Evolutionary conservation across 1,140 invertebrate species (phyloP).

Genomic region (Pantala flavescens): DNA sequence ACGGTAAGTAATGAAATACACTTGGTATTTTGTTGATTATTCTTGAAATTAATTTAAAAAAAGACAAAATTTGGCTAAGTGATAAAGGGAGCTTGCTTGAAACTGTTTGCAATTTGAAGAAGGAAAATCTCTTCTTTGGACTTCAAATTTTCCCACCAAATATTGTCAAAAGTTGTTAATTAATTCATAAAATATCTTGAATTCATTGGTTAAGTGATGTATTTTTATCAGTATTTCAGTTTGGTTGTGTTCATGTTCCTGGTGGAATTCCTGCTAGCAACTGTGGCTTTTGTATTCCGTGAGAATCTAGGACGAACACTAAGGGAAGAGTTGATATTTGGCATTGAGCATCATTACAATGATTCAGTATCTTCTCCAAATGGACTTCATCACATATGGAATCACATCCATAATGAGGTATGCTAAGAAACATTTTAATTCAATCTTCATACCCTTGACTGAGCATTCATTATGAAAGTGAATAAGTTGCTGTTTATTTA

Average conservation of each 20-base stretch:
- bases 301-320: constrained; percentile 52
- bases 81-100: too few species aligned
- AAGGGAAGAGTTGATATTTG: constrained; percentile 53
- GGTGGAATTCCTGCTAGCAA: constrained; percentile 64
- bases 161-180: too few species aligned
- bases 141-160: too few species aligned
- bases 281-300: constrained; percentile 65
- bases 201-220: too few species aligned
- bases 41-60: too few species aligned
- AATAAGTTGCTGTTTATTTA: too few species aligned
- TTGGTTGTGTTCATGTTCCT: constrained; percentile 70
- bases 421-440: constrained; percentile 22
- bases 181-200: too few species aligned
- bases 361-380: constrained; percentile 37
- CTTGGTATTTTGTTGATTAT: neutral
- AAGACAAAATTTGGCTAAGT: too few species aligned
- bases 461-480: neutral
- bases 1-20: constrained; percentile 43
- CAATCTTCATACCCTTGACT: constrained; percentile 19
- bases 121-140: too few species aligned
- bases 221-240: constrained; percentile 60
- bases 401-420: constrained; percentile 60
- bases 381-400: constrained; percentile 55
- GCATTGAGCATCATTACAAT: constrained; percentile 59
- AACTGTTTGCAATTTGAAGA: too few species aligned